Percentiles rank a stretch among this genome's conserved stretches.
These are phyloP conservation scores for Azorinus chamasolen DNA, from an alignment of 2,888 invertebrate genomes.

Conservation along the genomic window DNA sequence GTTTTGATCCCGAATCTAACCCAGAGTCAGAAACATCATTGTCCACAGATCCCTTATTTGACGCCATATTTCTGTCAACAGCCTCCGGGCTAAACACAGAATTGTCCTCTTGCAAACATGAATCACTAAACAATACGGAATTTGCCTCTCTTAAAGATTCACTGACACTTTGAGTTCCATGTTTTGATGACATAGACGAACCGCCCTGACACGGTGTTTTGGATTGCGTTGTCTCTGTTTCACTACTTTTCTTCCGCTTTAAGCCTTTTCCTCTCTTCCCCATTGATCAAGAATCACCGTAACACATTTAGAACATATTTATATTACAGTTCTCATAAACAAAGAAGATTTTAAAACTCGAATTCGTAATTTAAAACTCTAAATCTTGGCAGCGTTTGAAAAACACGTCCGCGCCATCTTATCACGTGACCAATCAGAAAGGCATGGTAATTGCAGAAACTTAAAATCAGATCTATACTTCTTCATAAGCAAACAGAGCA, in stretches of 20 bases:
- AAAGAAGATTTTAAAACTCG: too few relatives aligned
- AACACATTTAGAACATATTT: too few relatives aligned
- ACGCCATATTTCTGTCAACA: neutral
- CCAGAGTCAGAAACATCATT: conserved; percentile 3
- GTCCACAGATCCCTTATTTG: neutral
- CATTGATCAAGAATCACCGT: too few relatives aligned
- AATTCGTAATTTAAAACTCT: too few relatives aligned
- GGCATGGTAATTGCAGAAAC: too few relatives aligned
- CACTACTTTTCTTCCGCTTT: conserved; percentile 7
- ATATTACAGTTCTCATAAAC: too few relatives aligned
- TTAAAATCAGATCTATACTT: too few relatives aligned
- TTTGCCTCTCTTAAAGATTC: neutral
- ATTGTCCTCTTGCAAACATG: neutral
- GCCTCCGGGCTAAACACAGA: neutral
- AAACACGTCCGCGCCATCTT: too few relatives aligned
- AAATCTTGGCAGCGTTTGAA: too few relatives aligned
- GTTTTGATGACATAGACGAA: neutral
- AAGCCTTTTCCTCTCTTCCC: neutral
- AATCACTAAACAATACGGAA: conserved; percentile 1
- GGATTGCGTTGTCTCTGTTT: neutral
- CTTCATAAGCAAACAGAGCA: too few relatives aligned
- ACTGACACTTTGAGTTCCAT: neutral
- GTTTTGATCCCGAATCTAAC: neutral
- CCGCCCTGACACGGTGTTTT: conserved; percentile 1
- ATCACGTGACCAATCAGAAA: too few relatives aligned